Conservation (phyloP, 2,113 vertebrate genomes). For the Lycocorax pyrrhopterus region DNA sequence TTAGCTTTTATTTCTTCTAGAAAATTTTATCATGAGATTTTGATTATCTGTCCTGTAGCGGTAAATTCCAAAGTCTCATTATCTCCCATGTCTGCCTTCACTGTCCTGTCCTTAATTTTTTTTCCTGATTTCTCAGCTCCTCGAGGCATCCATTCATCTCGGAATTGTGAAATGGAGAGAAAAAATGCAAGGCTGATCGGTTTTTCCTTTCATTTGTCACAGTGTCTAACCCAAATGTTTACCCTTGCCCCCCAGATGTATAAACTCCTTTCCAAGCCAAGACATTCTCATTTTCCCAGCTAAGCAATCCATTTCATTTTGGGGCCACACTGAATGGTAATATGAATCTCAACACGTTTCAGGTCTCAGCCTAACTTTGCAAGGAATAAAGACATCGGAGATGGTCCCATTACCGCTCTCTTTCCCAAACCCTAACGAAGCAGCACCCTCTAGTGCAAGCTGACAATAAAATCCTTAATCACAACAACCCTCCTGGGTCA, state of each 20-base stretch:
- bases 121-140: neutral
- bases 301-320: neutral
- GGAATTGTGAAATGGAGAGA: neutral
- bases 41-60: neutral
- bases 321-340: neutral
- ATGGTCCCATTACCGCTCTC: rapidly evolving
- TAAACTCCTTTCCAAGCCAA: neutral
- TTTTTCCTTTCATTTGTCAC: slow-evolving; percentile 26
- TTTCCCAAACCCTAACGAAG: neutral
- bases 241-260: neutral
- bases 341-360: neutral
- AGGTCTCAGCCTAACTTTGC: neutral
- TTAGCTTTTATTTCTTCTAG: neutral
- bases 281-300: slow-evolving; percentile 2
- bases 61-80: slow-evolving; percentile 23
- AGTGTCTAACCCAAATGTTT: neutral
- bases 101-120: neutral
- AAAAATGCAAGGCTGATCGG: neutral
- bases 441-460: slow-evolving; percentile 47
- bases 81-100: neutral
- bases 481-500: neutral
- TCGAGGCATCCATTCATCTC: neutral
- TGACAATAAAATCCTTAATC: neutral
- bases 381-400: neutral
- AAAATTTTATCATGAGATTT: neutral